Evolutionary conservation across 2,797 vertebrate species (phyloP).

Genomic region (Etheostoma perlongum): DNA sequence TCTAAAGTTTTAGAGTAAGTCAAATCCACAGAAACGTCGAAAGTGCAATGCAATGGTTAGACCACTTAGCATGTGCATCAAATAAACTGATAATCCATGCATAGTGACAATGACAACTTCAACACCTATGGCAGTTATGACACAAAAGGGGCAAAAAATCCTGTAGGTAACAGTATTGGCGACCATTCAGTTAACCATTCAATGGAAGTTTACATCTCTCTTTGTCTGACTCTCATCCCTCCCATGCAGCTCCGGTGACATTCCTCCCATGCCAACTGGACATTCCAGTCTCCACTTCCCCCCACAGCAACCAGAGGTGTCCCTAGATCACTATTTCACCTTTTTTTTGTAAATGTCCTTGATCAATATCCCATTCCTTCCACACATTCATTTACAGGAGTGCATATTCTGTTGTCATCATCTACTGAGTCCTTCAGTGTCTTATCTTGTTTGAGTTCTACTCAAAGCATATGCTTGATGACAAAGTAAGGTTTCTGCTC

Average conservation of each 20-base stretch:
- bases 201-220: slow-evolving; percentile 52
- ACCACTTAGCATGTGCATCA: not conserved
- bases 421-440: slow-evolving; percentile 1
- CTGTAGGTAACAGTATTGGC: slow-evolving; percentile 7
- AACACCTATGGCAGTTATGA: slow-evolving; percentile 16
- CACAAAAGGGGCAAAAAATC: slow-evolving; percentile 33
- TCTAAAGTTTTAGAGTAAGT: too few relatives aligned
- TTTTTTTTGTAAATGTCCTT: slow-evolving; percentile 4
- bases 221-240: slow-evolving; percentile 37
- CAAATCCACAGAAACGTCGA: too few relatives aligned
- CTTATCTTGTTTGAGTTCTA: not conserved
- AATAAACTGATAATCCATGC: not conserved
- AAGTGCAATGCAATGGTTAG: too few relatives aligned
- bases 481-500: slow-evolving; percentile 14
- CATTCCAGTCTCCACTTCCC: slow-evolving; percentile 66
- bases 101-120: not conserved
- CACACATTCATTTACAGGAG: not conserved
- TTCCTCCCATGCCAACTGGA: slow-evolving; percentile 75
- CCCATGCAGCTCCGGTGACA: slow-evolving; percentile 54
- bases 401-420: not conserved
- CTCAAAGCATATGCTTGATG: slow-evolving; percentile 14
- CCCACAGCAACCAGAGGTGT: slow-evolving; percentile 44
- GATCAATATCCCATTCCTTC: slow-evolving; percentile 10
- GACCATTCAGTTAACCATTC: slow-evolving; percentile 33
- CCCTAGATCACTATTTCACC: slow-evolving; percentile 24